Conservation (phyloP, 2,888 invertebrate species). For the Siphlonurus alternatus region DNA sequence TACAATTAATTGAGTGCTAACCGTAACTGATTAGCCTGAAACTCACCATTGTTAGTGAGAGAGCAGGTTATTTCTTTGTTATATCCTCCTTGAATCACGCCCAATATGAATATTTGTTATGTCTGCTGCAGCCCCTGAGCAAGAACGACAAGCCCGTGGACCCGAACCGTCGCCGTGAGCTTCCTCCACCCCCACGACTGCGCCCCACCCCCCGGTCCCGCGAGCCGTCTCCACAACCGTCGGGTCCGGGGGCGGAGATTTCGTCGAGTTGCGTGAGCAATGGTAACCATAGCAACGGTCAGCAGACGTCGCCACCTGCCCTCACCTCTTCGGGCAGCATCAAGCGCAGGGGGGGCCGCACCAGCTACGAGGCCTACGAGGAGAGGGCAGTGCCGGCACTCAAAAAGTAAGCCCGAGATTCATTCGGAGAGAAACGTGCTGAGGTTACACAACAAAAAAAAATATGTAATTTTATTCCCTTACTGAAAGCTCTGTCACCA, state of each 20-base stretch:
- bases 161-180: conserved; percentile 27
- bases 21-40: too few relatives aligned
- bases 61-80: too few relatives aligned
- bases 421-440: too few relatives aligned
- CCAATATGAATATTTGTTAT: too few relatives aligned
- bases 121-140: background rate
- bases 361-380: conserved; percentile 75
- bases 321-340: background rate
- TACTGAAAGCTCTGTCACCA: too few relatives aligned
- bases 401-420: conserved; percentile 72
- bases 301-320: conserved; percentile 1
- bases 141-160: conserved; percentile 44
- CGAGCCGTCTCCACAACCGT: conserved; percentile 20
- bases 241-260: conserved; percentile 22
- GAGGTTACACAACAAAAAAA: too few relatives aligned
- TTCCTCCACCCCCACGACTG: conserved; percentile 29
- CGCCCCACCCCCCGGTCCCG: conserved; percentile 22
- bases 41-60: too few relatives aligned
- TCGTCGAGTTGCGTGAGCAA: background rate
- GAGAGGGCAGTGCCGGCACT: conserved; percentile 69
- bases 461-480: too few relatives aligned
- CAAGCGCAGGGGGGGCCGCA: conserved; percentile 16
- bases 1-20: too few relatives aligned
- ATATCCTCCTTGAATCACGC: too few relatives aligned
- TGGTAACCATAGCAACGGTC: conserved; percentile 11